phyloP scores from a whole-genome alignment of 2,888 invertebrate species.

The Gerris lacustris region DNA sequence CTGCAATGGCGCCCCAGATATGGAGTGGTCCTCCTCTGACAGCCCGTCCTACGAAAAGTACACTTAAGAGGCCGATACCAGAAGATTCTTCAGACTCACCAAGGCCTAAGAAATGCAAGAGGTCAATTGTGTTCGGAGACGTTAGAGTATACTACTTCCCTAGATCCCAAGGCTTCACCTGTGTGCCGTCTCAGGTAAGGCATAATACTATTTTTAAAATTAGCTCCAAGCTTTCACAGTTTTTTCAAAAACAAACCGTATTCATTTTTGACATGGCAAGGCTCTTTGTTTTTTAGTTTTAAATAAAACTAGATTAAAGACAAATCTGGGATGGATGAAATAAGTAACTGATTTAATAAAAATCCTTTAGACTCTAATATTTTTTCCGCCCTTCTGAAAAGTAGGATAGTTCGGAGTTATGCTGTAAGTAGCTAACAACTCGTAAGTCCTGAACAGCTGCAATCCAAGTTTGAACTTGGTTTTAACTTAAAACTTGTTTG shows the following conservation, averaged over 20 bases:
- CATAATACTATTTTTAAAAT: conserved; percentile 6
- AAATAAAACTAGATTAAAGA: too few species aligned
- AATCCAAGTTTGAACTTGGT: too few species aligned
- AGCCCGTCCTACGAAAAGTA: conserved; percentile 43
- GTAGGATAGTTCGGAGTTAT: too few species aligned
- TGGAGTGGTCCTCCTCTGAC: conserved; percentile 32
- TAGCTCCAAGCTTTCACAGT: not conserved
- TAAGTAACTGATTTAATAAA: too few species aligned
- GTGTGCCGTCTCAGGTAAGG: conserved; percentile 60
- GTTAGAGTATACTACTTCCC: conserved; percentile 94
- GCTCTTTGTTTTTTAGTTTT: too few species aligned
- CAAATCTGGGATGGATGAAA: too few species aligned
- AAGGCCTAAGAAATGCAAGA: conserved; percentile 51
- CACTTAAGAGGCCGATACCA: conserved; percentile 48
- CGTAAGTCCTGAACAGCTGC: too few species aligned
- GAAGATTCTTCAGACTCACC: conserved; percentile 31
- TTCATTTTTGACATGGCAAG: too few species aligned
- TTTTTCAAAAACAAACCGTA: not conserved
- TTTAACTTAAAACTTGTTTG: too few species aligned
- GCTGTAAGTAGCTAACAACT: too few species aligned
- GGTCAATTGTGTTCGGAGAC: conserved; percentile 74
- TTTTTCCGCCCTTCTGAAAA: too few species aligned
- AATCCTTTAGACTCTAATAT: too few species aligned
- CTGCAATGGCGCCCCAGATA: conserved; percentile 29
- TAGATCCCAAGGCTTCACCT: conserved; percentile 79